A percentile compares a stretch with the other conserved stretches of the same genome.
These are phyloP conservation scores for Serrognathus titanus DNA, from an alignment of 2,888 invertebrate genomes.

Conservation along the genomic window DNA sequence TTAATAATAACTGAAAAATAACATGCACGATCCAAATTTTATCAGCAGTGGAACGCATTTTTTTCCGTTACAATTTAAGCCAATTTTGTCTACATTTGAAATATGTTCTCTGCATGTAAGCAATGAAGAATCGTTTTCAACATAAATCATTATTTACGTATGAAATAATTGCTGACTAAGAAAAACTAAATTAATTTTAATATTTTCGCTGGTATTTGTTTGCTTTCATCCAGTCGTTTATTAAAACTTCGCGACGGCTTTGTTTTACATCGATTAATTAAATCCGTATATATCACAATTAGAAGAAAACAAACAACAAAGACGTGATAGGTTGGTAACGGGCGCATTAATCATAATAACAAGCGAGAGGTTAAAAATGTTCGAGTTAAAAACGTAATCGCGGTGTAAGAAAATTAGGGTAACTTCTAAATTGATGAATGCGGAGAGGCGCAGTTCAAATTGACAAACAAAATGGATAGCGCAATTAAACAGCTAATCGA, in stretches of 20 bases:
- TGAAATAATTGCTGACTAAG: no score
- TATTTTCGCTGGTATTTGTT: no score
- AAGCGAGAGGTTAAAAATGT: conserved; percentile 18
- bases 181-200: no score
- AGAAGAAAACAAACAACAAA: neutral
- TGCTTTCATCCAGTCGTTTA: no score
- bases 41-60: no score
- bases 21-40: no score
- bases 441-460: conserved; percentile 42
- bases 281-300: conserved; percentile 1
- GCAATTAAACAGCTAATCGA: conserved; percentile 49
- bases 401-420: conserved; percentile 32
- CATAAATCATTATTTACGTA: no score
- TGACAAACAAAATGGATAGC: conserved; percentile 48
- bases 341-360: conserved; percentile 23
- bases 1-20: no score
- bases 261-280: neutral
- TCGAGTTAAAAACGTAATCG: conserved; percentile 10
- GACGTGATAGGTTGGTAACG: neutral
- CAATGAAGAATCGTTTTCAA: no score
- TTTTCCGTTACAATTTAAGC: no score
- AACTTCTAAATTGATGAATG: conserved; percentile 44
- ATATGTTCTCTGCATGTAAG: no score
- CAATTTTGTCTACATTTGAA: no score
- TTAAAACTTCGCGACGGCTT: neutral